Base-by-base conservation (phyloP, 1,140 invertebrate genomes). In the Bombus picipes region DNA sequence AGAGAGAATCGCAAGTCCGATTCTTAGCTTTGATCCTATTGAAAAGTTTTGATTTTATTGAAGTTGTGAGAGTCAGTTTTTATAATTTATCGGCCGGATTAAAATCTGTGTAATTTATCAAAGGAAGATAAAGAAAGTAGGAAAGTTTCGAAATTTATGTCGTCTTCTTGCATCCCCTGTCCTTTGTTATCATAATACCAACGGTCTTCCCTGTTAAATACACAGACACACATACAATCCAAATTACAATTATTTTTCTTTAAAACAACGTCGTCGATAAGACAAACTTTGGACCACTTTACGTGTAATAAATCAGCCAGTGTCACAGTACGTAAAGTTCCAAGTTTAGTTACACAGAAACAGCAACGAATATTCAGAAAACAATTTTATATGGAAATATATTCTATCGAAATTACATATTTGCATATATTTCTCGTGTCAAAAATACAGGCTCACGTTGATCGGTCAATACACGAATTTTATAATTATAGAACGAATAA, bases 11-110 rank as follows among this genome's bases (percentile, higher is more conserved):
- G 73, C 32, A 5, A 32, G n/a, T 73, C 41, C 28, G 15, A 75
- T 53, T 75, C 43, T 53, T 34, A 53, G n/a, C 43, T 75, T 53
- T 34, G 18, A 75, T 75, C 43, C 43, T 9, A 75, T 74, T 25
- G 73, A 15, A 32, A 75, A 75, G 73, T 75, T 75, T 75, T 18
- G 18, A 25, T 75, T 75, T 75, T 53, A 75, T 75, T 15, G 73
- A 34, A 25, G 73, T 34, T 34, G 41, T 1, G 32, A 32, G 72
- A 13, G 12, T 34, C 41, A 37, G 32, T 75, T 53, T 32, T 53
- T 34, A 53, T 47, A 73, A 73, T 73, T 73, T 73, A 73, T 73
- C n/a, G 12, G 18, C 34, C 32, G 9, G 43, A 53, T 74, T 53
- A 53, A 74, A 34, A 34, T 75, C n/a, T 34, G 12, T 13, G 18